Conservation (phyloP, 2,113 vertebrate species). For the Stercorarius parasiticus region DNA sequence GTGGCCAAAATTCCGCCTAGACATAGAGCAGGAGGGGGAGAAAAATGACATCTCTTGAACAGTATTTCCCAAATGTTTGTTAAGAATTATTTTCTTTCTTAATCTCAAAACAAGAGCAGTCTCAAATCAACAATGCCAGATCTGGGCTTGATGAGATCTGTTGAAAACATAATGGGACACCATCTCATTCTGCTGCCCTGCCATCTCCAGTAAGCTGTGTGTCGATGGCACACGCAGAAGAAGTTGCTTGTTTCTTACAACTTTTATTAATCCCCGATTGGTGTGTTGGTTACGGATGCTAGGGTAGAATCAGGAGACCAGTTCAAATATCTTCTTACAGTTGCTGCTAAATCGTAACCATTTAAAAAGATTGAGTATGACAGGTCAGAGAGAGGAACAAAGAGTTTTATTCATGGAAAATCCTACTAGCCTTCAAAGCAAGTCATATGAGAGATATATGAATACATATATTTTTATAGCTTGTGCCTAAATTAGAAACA, state of each 20-base stretch:
- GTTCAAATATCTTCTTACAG: background rate
- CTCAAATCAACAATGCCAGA: background rate
- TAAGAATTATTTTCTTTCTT: background rate
- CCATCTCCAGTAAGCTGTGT: background rate
- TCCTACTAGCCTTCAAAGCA: background rate
- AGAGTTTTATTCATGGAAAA: constrained; percentile 34
- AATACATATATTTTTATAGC: background rate
- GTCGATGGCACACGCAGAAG: fast-evolving
- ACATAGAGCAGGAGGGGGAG: background rate
- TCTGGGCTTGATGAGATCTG: background rate
- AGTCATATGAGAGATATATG: constrained; percentile 29
- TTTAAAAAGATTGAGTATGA: background rate
- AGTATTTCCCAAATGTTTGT: background rate
- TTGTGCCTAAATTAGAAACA: background rate
- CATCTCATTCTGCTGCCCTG: background rate
- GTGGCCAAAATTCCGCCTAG: background rate
- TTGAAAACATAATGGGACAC: background rate
- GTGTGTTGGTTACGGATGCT: background rate
- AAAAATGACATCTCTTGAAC: background rate
- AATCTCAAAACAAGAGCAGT: background rate
- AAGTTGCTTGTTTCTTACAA: background rate
- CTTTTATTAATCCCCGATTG: background rate
- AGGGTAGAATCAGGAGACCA: background rate
- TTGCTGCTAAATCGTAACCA: background rate
- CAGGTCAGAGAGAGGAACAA: constrained; percentile 22